These are phyloP conservation scores for Bubo bubo DNA, from an alignment of 2,113 vertebrate species.

Conservation along the genomic window DNA sequence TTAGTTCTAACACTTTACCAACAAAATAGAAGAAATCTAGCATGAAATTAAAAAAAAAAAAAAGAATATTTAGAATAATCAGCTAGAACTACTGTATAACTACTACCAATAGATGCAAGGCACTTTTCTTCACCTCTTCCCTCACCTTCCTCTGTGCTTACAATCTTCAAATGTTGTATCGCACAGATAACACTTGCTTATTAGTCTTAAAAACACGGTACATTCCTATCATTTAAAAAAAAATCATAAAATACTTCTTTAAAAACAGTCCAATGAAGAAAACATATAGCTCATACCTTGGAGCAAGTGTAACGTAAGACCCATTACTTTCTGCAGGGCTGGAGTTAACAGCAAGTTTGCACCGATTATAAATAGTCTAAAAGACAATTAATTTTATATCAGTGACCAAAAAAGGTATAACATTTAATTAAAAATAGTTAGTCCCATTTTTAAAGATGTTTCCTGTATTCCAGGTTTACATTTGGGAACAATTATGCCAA, in stretches of 20 bases:
- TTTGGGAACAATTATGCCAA: background rate
- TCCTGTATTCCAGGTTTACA: background rate
- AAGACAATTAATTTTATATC: constrained; percentile 35
- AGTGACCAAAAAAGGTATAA: background rate
- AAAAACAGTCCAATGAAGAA: background rate
- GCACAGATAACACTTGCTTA: background rate
- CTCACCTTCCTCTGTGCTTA: background rate
- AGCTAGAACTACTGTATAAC: background rate
- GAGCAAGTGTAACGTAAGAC: constrained; percentile 14
- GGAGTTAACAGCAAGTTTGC: constrained; percentile 78
- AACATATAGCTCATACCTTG: constrained; percentile 59
- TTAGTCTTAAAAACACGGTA: background rate
- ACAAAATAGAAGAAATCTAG: background rate
- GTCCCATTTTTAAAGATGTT: background rate
- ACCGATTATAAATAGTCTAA: constrained; percentile 91
- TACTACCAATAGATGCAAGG: background rate
- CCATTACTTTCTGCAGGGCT: constrained; percentile 73
- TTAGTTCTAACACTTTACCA: background rate
- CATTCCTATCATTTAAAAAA: background rate
- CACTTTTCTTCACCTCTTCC: background rate
- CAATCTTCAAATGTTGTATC: background rate
- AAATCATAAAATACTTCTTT: background rate
- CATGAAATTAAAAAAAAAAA: background rate
- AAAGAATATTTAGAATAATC: background rate
- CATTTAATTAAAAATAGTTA: background rate